Evolutionary conservation across 2,888 invertebrate species (phyloP).

Genomic region (Ormyrus nitidulus): DNA sequence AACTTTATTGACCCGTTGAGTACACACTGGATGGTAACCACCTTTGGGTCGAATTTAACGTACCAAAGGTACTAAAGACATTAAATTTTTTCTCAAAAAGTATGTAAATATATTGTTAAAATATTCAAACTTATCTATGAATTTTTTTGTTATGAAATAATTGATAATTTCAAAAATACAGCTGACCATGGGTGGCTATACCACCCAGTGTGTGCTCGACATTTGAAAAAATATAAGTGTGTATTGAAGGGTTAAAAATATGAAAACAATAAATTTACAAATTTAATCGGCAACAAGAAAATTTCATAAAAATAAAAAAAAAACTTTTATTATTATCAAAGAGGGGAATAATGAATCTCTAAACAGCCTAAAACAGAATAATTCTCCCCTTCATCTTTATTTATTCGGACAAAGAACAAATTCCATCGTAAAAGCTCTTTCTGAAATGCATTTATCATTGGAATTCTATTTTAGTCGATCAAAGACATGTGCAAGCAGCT

Average conservation of each 20-base stretch:
- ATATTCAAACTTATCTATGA: not conserved
- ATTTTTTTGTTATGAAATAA: not conserved
- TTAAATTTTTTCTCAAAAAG: too few relatives aligned
- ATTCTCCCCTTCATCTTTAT: not conserved
- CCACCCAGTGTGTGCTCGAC: not conserved
- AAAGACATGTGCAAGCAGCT: not conserved
- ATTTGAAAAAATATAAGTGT: too few relatives aligned
- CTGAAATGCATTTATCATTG: conserved; percentile 29
- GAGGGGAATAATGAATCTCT: too few relatives aligned
- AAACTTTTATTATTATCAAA: too few relatives aligned
- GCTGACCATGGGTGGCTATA: not conserved
- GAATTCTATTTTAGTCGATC: conserved; percentile 23
- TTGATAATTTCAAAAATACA: not conserved
- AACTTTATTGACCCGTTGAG: too few relatives aligned
- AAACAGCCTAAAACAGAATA: not conserved
- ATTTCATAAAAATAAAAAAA: not conserved
- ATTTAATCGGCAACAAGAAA: not conserved
- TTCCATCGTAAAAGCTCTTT: not conserved
- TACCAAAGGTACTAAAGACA: too few relatives aligned
- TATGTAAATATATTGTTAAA: too few relatives aligned
- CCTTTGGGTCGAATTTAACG: too few relatives aligned
- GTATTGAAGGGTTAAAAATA: too few relatives aligned
- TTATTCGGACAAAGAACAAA: too few relatives aligned
- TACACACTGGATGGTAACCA: too few relatives aligned
- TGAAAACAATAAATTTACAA: too few relatives aligned